These are phyloP conservation scores for Zosterops japonicus DNA, from an alignment of 2,113 vertebrate genomes.

Conservation along the genomic window DNA sequence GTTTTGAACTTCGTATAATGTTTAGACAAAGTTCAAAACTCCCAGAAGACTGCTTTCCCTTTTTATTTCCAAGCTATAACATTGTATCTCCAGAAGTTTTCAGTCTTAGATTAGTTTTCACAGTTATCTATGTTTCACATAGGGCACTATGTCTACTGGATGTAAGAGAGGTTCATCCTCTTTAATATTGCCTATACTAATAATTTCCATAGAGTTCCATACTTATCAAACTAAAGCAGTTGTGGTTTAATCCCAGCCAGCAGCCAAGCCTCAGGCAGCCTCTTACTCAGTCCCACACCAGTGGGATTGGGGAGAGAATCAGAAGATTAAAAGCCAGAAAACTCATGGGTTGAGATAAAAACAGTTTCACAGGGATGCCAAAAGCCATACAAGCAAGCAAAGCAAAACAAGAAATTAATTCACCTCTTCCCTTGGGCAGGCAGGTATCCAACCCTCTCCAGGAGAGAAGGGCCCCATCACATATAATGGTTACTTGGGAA, in stretches of 20 bases:
- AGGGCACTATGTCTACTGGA: not conserved
- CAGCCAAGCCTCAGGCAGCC: not conserved
- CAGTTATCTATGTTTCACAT: not conserved
- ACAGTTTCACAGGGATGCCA: not conserved
- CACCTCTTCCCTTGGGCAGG: not conserved
- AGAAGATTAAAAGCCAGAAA: not conserved
- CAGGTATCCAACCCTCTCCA: not conserved
- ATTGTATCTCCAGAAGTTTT: not conserved
- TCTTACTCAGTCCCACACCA: accelerated
- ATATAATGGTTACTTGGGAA: not conserved
- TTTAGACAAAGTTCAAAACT: not conserved
- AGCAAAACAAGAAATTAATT: not conserved
- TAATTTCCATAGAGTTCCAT: not conserved
- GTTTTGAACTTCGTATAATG: not conserved
- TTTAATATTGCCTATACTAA: not conserved
- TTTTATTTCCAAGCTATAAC: not conserved
- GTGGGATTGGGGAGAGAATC: accelerated
- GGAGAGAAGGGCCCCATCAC: not conserved
- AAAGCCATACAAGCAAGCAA: not conserved
- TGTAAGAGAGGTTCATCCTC: not conserved
- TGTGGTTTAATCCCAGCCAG: not conserved
- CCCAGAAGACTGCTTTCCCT: not conserved
- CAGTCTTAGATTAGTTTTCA: not conserved
- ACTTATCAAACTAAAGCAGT: not conserved
- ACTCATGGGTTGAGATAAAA: not conserved